A percentile compares a stretch with the other conserved stretches of the same genome.
Evolutionary conservation across 2,113 vertebrate species (phyloP).

Genomic region (Trinectes maculatus): DNA sequence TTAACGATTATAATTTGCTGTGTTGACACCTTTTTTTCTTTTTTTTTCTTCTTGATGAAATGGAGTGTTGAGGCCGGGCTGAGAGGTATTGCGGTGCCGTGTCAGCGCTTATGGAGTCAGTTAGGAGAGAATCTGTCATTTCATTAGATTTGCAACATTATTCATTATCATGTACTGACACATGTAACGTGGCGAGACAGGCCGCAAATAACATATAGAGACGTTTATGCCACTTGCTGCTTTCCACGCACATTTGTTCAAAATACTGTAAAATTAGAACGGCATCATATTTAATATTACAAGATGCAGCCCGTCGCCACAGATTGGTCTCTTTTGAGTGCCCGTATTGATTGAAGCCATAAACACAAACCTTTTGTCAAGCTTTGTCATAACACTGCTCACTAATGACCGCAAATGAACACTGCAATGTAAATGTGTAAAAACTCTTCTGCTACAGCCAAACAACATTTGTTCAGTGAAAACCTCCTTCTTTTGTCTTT

Average conservation of each 20-base stretch:
- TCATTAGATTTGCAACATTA: conserved; percentile 69
- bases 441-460: conserved; percentile 40
- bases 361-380: conserved; percentile 25
- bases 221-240: conserved; percentile 31
- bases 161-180: conserved; percentile 71
- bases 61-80: conserved; percentile 58
- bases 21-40: conserved; percentile 73
- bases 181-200: conserved; percentile 45
- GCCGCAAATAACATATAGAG: conserved; percentile 51
- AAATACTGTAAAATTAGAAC: conserved; percentile 39
- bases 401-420: conserved; percentile 50
- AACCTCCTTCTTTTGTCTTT: conserved; percentile 25
- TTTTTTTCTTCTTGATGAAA: conserved; percentile 72
- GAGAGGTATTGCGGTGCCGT: conserved; percentile 51
- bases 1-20: conserved; percentile 74
- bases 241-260: conserved; percentile 39
- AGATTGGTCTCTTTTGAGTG: conserved; percentile 2
- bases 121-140: conserved; percentile 70
- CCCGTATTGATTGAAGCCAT: conserved; percentile 35
- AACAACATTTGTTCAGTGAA: conserved; percentile 35
- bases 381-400: conserved; percentile 37
- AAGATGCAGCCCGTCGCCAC: conserved; percentile 4
- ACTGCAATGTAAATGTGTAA: conserved; percentile 46
- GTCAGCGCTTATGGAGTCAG: conserved; percentile 69
- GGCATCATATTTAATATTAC: conserved; percentile 32